A percentile compares a stretch with the other conserved stretches of the same genome.
These are phyloP conservation scores for Microcebus jonahi DNA, from an alignment of 2,113 vertebrate genomes.

Conservation along the genomic window DNA sequence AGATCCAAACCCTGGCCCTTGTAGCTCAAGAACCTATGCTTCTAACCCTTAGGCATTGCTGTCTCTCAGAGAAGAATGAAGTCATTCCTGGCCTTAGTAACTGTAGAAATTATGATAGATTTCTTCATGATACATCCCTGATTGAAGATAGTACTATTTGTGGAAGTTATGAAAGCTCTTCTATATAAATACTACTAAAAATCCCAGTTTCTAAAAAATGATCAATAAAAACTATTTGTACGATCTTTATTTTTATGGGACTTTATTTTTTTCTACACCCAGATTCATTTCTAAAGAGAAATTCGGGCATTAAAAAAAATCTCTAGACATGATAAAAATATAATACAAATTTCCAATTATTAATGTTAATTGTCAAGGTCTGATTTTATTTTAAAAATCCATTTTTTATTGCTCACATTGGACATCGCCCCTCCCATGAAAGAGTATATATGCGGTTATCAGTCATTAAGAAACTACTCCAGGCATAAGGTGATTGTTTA, in stretches of 20 bases:
- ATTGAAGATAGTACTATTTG: background rate
- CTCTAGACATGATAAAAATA: background rate
- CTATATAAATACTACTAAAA: background rate
- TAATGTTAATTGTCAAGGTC: background rate
- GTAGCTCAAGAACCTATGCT: background rate
- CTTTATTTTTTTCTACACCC: background rate
- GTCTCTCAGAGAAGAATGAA: background rate
- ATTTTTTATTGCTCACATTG: background rate
- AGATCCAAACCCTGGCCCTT: background rate
- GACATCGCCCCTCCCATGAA: background rate
- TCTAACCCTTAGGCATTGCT: background rate
- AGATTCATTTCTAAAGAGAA: conserved; percentile 18
- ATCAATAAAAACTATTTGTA: background rate
- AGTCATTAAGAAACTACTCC: background rate
- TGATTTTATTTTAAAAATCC: background rate
- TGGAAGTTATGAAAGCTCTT: background rate
- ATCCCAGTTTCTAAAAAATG: background rate
- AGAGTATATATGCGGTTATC: background rate
- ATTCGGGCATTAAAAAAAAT: background rate
- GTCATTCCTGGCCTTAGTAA: background rate
- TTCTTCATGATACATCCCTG: background rate
- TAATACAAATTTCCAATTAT: background rate
- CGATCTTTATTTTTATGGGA: background rate
- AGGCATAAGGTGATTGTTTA: background rate
- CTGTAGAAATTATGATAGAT: background rate